phyloP scores from a whole-genome alignment of 1,140 invertebrate species.

The Akabosia matsudoensis region DNA sequence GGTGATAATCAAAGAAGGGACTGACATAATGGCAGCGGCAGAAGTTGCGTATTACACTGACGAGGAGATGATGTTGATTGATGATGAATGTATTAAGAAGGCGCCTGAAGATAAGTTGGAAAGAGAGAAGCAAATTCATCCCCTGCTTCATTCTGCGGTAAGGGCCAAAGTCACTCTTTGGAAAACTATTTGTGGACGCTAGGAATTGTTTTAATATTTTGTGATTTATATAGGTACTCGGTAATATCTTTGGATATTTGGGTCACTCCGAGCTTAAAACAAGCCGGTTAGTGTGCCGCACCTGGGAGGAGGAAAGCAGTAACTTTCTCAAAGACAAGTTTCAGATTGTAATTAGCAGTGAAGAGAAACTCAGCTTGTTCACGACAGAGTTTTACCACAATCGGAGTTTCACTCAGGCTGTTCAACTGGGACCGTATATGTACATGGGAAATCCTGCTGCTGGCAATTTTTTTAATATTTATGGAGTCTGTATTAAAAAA shows the following conservation, averaged over 20 bases:
- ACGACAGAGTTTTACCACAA: conserved; percentile 26
- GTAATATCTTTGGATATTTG: conserved; percentile 25
- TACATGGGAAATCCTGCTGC: conserved; percentile 23
- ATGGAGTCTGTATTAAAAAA: conserved; percentile 22
- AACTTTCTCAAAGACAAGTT: conserved; percentile 25
- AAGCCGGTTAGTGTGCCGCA: conserved; percentile 25
- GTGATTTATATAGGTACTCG: not conserved
- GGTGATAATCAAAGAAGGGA: not conserved
- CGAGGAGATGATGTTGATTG: conserved; percentile 2
- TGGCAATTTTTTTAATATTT: conserved; percentile 25
- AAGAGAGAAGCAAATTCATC: not conserved
- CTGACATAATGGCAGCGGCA: not conserved
- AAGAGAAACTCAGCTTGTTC: conserved; percentile 21
- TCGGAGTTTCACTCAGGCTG: conserved; percentile 26
- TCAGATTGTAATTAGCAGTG: conserved; percentile 31
- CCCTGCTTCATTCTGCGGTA: not conserved
- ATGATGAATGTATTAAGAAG: conserved; percentile 10
- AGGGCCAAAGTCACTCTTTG: not conserved
- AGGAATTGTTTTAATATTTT: not conserved
- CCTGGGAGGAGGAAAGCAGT: conserved; percentile 28
- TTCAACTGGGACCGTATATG: conserved; percentile 35
- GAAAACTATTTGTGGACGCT: not conserved
- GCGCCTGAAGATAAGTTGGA: not conserved
- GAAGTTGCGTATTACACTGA: not conserved
- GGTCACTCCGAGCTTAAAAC: conserved; percentile 26